phyloP scores from a whole-genome alignment of 2,113 vertebrate species.

The Melospiza melodia region DNA sequence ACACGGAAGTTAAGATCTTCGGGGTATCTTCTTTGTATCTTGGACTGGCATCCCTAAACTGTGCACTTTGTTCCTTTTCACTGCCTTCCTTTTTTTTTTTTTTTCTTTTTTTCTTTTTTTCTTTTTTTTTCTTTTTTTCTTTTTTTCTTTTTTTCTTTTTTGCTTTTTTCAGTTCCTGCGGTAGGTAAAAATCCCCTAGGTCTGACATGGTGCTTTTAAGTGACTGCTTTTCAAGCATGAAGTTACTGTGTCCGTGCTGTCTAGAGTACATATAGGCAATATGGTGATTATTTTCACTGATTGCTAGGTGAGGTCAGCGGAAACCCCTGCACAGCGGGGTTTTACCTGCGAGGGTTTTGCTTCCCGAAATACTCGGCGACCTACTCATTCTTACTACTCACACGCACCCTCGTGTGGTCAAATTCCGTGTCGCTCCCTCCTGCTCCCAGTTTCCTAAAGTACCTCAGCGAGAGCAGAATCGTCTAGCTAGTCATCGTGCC shows the following conservation, averaged over 20 bases:
- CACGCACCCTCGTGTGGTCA: not conserved
- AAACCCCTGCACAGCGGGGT: not conserved
- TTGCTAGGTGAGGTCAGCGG: not conserved
- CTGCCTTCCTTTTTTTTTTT: not conserved
- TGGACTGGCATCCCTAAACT: not conserved
- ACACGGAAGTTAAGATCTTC: not conserved
- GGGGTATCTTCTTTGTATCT: not conserved
- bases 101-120: not conserved
- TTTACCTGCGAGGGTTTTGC: rapidly evolving
- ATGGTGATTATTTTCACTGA: not conserved
- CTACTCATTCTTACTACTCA: rapidly evolving
- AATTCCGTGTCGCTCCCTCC: not conserved
- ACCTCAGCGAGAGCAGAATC: rapidly evolving
- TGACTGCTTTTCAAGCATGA: not conserved
- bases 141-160: not conserved
- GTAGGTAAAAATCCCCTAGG: not conserved
- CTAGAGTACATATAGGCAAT: not conserved
- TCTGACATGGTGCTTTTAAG: not conserved
- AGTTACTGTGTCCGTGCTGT: not conserved
- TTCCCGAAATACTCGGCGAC: rapidly evolving
- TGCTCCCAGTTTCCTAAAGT: rapidly evolving
- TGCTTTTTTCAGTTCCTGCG: not conserved
- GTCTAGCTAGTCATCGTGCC: rapidly evolving
- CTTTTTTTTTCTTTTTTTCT: not conserved
- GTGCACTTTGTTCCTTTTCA: not conserved